A percentile compares a stretch with the other conserved stretches of the same genome.
Conservation (phyloP, 2,797 vertebrate species). For the Apogon talboti region DNA sequence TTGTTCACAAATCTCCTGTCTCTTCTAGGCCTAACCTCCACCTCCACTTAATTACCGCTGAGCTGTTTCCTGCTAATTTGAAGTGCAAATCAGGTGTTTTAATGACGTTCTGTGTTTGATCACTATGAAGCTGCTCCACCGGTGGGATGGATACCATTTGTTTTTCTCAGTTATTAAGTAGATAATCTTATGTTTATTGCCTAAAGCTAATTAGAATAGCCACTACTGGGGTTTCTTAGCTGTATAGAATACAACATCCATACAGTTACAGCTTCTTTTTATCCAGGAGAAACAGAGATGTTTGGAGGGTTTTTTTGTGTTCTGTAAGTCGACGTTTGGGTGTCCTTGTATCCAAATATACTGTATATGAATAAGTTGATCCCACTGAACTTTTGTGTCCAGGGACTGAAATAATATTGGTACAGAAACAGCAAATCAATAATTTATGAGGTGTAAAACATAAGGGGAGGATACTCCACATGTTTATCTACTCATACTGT, state of each 20-base stretch:
- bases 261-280: slow-evolving; percentile 48
- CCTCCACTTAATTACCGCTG: slow-evolving; percentile 68
- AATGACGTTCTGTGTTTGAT: slow-evolving; percentile 66
- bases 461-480: slow-evolving; percentile 23
- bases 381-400: slow-evolving; percentile 25
- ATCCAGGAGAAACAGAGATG: slow-evolving; percentile 20
- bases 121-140: slow-evolving; percentile 54
- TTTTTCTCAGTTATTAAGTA: slow-evolving; percentile 73
- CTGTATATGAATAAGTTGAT: slow-evolving; percentile 44
- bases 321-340: slow-evolving; percentile 5
- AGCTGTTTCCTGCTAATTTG: slow-evolving; percentile 71
- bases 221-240: slow-evolving; percentile 44
- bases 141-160: slow-evolving; percentile 65
- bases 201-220: slow-evolving; percentile 71
- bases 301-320: too few relatives aligned
- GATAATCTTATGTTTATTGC: slow-evolving; percentile 76
- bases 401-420: slow-evolving; percentile 23
- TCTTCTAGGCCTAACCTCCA: slow-evolving; percentile 69
- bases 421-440: slow-evolving; percentile 21
- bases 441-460: slow-evolving; percentile 39
- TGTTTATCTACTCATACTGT: slow-evolving; percentile 4
- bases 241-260: slow-evolving; percentile 30
- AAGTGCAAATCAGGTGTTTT: slow-evolving; percentile 61
- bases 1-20: slow-evolving; percentile 66
- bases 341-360: slow-evolving; percentile 36